A percentile compares a stretch with the other conserved stretches of the same genome.
Conservation (phyloP, 2,113 vertebrate genomes). For the Antechinus stuartii region DNA sequence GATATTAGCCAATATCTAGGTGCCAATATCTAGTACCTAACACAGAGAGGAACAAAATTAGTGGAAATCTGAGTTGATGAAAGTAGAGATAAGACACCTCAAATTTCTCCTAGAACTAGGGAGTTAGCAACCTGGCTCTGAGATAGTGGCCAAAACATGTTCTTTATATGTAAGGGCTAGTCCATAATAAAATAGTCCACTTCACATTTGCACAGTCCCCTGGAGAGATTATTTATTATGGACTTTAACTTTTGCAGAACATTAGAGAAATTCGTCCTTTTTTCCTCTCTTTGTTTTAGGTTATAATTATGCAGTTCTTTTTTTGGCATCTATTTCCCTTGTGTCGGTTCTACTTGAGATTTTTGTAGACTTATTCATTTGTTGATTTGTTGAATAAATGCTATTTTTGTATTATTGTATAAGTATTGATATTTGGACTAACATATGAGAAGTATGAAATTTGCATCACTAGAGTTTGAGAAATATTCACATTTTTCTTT, state of each 20-base stretch:
- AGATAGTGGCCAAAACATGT: not conserved
- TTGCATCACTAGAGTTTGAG: not conserved
- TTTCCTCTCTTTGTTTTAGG: not conserved
- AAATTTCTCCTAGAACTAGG: not conserved
- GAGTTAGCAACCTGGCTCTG: not conserved
- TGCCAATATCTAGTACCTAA: not conserved
- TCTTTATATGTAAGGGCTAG: not conserved
- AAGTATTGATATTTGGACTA: not conserved
- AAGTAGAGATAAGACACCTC: not conserved
- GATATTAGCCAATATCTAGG: not conserved
- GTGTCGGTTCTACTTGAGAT: not conserved
- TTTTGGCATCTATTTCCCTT: not conserved
- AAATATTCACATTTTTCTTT: not conserved
- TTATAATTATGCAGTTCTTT: not conserved
- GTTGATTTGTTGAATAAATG: not conserved
- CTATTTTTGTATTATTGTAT: not conserved
- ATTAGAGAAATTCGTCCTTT: not conserved
- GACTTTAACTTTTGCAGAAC: not conserved
- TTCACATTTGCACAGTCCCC: not conserved
- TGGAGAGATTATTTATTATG: not conserved
- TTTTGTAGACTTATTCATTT: not conserved
- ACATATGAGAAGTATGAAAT: not conserved
- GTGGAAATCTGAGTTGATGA: not conserved
- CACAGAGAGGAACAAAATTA: not conserved
- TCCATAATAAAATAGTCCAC: not conserved